Conservation (phyloP, 2,888 invertebrate genomes). For the Agriotes lineatus region DNA sequence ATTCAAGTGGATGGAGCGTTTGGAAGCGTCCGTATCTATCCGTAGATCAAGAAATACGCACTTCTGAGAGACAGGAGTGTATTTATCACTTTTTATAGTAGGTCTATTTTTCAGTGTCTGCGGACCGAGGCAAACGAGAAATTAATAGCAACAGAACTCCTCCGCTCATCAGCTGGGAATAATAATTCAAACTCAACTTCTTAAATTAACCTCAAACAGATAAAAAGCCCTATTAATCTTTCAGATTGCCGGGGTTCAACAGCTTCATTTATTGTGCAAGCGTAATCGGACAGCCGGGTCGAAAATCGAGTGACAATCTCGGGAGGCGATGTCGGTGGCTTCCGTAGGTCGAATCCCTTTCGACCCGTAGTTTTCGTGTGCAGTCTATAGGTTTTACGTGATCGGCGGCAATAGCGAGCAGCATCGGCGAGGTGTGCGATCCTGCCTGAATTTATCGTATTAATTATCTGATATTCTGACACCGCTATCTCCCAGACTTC, state of each 20-base stretch:
- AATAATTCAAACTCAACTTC: conserved; percentile 28
- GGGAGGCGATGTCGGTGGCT: conserved; percentile 9
- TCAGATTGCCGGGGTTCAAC: conserved; percentile 23
- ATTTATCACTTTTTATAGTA: background rate
- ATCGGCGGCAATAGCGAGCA: conserved; percentile 15
- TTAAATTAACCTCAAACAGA: conserved; percentile 35
- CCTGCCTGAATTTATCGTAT: conserved; percentile 50
- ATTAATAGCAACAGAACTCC: conserved; percentile 9
- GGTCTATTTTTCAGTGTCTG: conserved; percentile 4
- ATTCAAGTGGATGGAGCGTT: too few species aligned
- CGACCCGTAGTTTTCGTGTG: too few species aligned
- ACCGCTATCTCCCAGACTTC: conserved; percentile 49
- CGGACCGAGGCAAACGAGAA: background rate
- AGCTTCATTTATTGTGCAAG: conserved; percentile 20
- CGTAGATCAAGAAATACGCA: background rate
- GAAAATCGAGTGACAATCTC: conserved; percentile 15
- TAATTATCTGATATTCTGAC: conserved; percentile 54
- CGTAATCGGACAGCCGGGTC: conserved; percentile 15
- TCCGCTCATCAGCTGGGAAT: conserved; percentile 16
- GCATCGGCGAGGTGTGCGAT: conserved; percentile 19
- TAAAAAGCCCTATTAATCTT: conserved; percentile 35
- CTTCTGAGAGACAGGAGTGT: background rate
- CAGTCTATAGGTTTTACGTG: conserved; percentile 22
- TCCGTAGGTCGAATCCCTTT: too few species aligned
- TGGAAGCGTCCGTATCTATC: too few species aligned